Evolutionary conservation across 30 jellyfish, hydroid and myxozoan species (phyloP).

Genomic region (Pelagia noctiluca): DNA sequence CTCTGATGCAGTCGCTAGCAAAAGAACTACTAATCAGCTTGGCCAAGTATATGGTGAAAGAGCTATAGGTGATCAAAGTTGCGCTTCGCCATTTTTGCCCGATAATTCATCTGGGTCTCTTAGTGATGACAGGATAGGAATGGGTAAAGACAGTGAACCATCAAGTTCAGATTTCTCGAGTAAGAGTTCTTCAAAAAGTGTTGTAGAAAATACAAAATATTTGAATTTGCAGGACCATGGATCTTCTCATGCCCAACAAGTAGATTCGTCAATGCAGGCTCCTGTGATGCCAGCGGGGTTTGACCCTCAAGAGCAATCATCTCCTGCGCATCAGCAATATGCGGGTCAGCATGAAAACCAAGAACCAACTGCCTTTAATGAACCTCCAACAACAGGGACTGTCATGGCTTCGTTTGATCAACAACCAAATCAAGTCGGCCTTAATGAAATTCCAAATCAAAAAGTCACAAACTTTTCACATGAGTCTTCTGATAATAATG

Average conservation of each 20-base stretch:
- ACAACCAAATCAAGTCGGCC: too few relatives aligned
- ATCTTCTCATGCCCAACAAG: background rate
- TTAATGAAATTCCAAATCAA: too few relatives aligned
- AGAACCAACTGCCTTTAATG: too few relatives aligned
- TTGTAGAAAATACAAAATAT: background rate
- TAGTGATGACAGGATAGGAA: background rate
- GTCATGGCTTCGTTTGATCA: too few relatives aligned
- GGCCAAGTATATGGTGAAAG: background rate
- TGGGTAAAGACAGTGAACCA: background rate
- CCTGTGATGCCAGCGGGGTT: background rate
- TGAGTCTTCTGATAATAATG: too few relatives aligned
- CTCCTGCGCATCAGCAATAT: background rate
- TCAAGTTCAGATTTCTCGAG: background rate
- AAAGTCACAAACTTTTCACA: too few relatives aligned
- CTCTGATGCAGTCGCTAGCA: background rate
- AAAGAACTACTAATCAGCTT: background rate
- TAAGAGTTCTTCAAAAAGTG: background rate
- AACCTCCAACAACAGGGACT: too few relatives aligned
- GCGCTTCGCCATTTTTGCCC: background rate
- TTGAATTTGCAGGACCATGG: background rate
- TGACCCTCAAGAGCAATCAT: background rate
- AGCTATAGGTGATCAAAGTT: background rate
- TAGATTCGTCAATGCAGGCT: background rate
- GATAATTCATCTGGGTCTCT: background rate
- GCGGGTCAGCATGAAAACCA: too few relatives aligned